A percentile compares a stretch with the other conserved stretches of the same genome.
These are phyloP conservation scores for Vultur gryphus DNA, from an alignment of 2,797 vertebrate species.

Conservation along the genomic window DNA sequence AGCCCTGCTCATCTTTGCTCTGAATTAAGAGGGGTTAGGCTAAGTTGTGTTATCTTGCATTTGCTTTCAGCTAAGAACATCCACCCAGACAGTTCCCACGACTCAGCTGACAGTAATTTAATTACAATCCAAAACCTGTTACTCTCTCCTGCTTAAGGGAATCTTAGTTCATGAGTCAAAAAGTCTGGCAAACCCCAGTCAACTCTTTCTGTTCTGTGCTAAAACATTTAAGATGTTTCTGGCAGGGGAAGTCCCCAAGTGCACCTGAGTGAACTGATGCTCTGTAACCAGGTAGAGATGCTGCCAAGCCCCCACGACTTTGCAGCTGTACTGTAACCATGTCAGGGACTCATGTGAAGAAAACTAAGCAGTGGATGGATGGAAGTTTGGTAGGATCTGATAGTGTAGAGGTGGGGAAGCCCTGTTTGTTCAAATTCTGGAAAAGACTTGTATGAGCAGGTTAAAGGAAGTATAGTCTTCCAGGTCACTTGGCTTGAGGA, in stretches of 20 bases:
- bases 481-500: background rate
- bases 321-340: background rate
- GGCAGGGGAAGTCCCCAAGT: background rate
- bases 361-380: background rate
- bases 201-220: background rate
- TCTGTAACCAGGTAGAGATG: background rate
- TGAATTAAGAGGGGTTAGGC: background rate
- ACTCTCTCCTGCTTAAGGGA: background rate
- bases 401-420: background rate
- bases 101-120: background rate
- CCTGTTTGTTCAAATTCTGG: background rate
- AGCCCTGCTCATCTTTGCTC: background rate
- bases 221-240: background rate
- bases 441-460: background rate
- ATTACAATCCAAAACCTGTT: background rate
- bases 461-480: background rate
- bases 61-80: constrained; percentile 15
- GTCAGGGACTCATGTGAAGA: background rate
- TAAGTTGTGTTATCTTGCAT: background rate
- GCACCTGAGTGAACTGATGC: background rate
- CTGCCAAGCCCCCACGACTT: background rate
- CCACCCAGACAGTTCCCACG: constrained; percentile 20
- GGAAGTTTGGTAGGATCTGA: background rate
- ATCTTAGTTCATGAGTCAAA: background rate
- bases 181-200: background rate